Evolutionary conservation across 2,888 invertebrate genomes (phyloP).

Genomic region (Bembecia ichneumoniformis): DNA sequence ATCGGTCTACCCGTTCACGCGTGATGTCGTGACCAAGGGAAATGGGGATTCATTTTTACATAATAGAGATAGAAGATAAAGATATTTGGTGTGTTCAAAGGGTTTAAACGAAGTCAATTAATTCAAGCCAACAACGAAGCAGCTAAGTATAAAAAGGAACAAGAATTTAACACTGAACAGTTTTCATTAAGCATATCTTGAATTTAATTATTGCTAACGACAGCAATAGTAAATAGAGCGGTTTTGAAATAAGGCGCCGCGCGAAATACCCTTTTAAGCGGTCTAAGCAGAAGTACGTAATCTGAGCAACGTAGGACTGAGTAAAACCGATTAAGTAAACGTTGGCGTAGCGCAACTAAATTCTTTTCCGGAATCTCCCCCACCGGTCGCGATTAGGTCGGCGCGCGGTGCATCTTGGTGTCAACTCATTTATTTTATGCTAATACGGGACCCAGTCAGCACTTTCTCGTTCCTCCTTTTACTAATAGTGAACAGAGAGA

Average conservation of each 20-base stretch:
- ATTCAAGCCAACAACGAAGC: no score
- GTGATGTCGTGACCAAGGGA: no score
- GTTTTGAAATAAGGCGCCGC: background rate
- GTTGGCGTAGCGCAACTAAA: constrained; percentile 10
- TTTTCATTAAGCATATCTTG: no score
- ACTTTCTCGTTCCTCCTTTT: constrained; percentile 21
- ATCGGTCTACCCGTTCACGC: no score
- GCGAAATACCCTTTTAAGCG: background rate
- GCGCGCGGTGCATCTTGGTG: constrained; percentile 42
- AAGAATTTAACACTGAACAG: no score
- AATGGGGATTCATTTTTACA: no score
- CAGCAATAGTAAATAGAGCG: background rate
- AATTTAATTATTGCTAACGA: background rate
- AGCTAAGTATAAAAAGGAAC: no score
- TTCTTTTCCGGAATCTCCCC: constrained; percentile 18
- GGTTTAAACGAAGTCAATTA: no score
- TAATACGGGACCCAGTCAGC: constrained; percentile 56
- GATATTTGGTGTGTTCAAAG: no score
- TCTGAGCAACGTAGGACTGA: background rate
- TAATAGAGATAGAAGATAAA: no score
- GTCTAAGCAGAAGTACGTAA: background rate
- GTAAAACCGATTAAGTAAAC: constrained; percentile 17
- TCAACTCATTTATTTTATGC: constrained; percentile 53
- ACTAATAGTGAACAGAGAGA: no score
- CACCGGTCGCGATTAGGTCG: constrained; percentile 19